Evolutionary conservation across 1,140 invertebrate genomes (phyloP).

Genomic region (Reticulitermes speratus): DNA sequence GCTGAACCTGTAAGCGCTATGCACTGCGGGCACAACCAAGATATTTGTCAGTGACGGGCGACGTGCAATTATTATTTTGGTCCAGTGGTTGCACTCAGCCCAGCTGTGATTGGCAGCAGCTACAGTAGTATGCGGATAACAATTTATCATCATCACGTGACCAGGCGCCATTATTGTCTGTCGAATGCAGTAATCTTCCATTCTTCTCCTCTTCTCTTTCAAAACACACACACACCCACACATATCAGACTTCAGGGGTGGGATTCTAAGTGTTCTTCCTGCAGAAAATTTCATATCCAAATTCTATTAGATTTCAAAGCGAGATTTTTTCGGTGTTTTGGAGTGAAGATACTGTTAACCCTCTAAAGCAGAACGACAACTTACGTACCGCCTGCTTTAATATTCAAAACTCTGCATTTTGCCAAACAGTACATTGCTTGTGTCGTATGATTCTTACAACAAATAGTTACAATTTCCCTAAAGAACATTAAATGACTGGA

Average conservation of each 20-base stretch:
- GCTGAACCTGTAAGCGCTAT: too few relatives aligned
- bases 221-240: not conserved
- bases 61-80: not conserved
- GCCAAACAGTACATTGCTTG: too few relatives aligned
- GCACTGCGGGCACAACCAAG: not conserved
- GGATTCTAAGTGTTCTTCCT: not conserved
- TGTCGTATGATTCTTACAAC: too few relatives aligned
- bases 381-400: too few relatives aligned
- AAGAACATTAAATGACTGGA: too few relatives aligned
- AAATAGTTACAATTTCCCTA: too few relatives aligned
- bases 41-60: not conserved
- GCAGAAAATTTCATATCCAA: not conserved
- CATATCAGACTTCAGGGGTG: not conserved
- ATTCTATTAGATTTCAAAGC: not conserved
- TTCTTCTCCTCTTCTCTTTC: not conserved
- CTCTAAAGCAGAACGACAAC: too few relatives aligned
- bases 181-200: not conserved
- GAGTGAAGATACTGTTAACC: too few relatives aligned
- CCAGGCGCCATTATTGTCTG: conserved; percentile 9
- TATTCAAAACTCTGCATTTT: too few relatives aligned
- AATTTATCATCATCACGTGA: conserved; percentile 16
- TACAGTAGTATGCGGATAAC: conserved; percentile 2
- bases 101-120: conserved; percentile 16
- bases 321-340: too few relatives aligned
- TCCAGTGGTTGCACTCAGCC: not conserved